phyloP scores from a whole-genome alignment of 1,140 invertebrate genomes.

The Propsilocerus akamusi region DNA sequence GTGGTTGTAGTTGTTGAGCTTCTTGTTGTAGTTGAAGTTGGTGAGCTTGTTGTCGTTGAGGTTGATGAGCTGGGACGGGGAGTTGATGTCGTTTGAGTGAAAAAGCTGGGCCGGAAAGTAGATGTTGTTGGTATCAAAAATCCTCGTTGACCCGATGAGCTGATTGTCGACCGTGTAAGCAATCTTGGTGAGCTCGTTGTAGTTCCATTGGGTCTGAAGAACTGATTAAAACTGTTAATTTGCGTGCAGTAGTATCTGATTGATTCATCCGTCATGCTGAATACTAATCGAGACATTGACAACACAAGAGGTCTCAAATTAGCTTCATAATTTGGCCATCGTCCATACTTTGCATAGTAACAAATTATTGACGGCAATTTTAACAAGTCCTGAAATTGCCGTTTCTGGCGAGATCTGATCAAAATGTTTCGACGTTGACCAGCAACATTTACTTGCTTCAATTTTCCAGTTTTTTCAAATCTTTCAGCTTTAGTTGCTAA shows the following conservation, averaged over 20 bases:
- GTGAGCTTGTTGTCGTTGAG: no score
- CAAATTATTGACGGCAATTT: neutral
- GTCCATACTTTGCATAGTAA: conserved; percentile 9
- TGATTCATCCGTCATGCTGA: neutral
- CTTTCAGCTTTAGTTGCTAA: neutral
- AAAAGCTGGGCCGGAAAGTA: no score
- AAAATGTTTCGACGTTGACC: neutral
- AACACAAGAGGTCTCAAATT: neutral
- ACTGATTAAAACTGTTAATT: neutral
- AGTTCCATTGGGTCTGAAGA: neutral
- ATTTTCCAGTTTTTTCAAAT: neutral
- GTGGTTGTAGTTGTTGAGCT: no score
- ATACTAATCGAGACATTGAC: neutral
- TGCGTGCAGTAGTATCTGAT: neutral
- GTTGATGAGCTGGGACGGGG: no score
- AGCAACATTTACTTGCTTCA: neutral
- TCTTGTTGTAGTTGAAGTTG: no score
- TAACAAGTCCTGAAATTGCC: neutral
- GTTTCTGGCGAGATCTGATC: neutral
- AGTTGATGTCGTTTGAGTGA: no score
- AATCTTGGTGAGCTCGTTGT: neutral
- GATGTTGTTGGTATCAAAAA: no score
- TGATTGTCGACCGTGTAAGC: neutral
- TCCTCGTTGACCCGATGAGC: no score
- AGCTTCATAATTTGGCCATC: neutral